Evolutionary conservation across 2,113 vertebrate species (phyloP), one percentile per base, ranked within the genome.

Genomic region (Erythrolamprus reginae): DNA sequence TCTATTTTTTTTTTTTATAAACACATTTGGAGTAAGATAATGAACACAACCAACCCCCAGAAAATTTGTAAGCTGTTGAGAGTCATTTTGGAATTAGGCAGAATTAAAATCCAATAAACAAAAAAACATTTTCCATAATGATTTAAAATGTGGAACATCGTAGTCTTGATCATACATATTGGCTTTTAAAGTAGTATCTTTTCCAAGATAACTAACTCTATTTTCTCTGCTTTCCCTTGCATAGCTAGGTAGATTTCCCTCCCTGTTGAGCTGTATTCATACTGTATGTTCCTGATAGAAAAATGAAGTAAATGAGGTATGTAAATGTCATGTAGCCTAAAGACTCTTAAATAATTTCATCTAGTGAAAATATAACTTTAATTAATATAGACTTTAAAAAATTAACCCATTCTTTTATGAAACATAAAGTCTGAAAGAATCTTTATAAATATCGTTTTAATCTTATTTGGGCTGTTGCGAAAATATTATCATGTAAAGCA

Each of bases 221-320:
- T 19, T 92, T 89, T 53, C 84, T 92, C 10, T 61, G 42, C 88
- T 61, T 45, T 87, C 65, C 23, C 52, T 33, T 56, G 10, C 17
- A 50, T 65, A 83, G 45, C 52, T 89, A 89, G 87, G 82, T 45
- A 89, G 8, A 38, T 4, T 8, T 77, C 33, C 10, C 6, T 42
- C 45, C n/a, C 45, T n/a, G 77, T 19, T 45, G 51, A 48, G 55
- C 10, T 86, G 5, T 84, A 23, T 88, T 89, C 51, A 77, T 77
- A 33, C 2, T 77, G 48, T 89, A 52, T 65, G 85, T 89, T 53
- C 42, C 19, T 89, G 50, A 70, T 56, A 38, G 50, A 89, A 89
- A 89, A 89, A 82, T 52, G 51, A 89, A 87, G 65, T 77, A 92
- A 89, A 87, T 85, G 87, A 83, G 56, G 58, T 77, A 87, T 83